A percentile compares a stretch with the other conserved stretches of the same genome.
Conservation (phyloP, 2,113 vertebrate genomes). For the Neotoma lepida region DNA sequence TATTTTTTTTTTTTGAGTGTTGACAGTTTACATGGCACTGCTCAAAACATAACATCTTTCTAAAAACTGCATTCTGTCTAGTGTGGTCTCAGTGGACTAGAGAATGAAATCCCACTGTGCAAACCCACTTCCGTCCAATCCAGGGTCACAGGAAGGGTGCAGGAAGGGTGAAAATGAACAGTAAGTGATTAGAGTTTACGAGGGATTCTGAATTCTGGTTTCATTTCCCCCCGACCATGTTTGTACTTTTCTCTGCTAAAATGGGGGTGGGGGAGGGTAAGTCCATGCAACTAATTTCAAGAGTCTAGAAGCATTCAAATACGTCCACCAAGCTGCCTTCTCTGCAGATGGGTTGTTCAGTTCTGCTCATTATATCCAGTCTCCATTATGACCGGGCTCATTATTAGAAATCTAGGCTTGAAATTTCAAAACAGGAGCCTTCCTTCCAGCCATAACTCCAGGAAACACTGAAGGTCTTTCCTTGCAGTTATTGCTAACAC, state of each 20-base stretch:
- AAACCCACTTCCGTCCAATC: background rate
- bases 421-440: background rate
- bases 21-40: conserved; percentile 58
- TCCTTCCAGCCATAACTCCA: background rate
- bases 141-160: background rate
- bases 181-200: background rate
- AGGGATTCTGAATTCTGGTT: background rate
- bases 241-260: background rate
- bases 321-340: background rate
- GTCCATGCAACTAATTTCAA: background rate
- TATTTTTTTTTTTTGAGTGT: conserved; percentile 64
- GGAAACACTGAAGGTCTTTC: background rate
- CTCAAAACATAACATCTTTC: conserved; percentile 60
- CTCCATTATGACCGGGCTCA: background rate
- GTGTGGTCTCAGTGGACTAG: background rate
- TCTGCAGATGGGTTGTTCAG: background rate
- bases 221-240: background rate
- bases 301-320: background rate
- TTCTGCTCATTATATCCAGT: background rate
- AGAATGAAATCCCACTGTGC: background rate
- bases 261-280: background rate
- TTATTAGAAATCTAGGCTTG: background rate
- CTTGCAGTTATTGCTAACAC: background rate
- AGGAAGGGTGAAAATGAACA: background rate
- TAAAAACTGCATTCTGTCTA: background rate